Conservation (phyloP, 2,888 invertebrate genomes). For the Nephrotoma appendiculata region DNA sequence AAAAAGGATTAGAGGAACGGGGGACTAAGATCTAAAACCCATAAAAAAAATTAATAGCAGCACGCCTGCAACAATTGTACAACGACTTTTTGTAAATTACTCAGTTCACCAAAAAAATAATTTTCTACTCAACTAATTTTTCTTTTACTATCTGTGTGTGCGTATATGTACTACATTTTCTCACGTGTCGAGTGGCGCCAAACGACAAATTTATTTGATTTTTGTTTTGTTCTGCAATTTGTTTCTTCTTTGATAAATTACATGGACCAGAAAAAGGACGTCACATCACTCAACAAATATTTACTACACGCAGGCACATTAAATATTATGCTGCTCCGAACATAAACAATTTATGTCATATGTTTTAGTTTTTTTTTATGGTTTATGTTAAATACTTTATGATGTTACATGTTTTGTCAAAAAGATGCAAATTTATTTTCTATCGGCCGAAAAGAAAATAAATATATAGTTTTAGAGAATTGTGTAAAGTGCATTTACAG, state of each 20-base stretch:
- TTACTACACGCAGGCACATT: not conserved
- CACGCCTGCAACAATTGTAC: not conserved
- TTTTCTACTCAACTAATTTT: not conserved
- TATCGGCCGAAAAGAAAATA: not conserved
- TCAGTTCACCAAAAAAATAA: not conserved
- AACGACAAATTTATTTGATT: not conserved
- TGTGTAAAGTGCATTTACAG: slow-evolving; percentile 4
- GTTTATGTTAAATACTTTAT: not conserved
- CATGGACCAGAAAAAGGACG: not conserved
- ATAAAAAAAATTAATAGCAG: not conserved
- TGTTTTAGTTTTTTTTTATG: not conserved
- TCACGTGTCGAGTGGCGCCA: slow-evolving; percentile 4
- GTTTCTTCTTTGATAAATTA: not conserved
- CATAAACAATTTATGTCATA: not conserved
- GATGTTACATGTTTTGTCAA: not conserved
- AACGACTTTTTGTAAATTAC: not conserved
- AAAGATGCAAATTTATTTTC: not conserved
- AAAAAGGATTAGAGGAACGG: not conserved
- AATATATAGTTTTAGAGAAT: not conserved
- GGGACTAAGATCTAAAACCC: not conserved
- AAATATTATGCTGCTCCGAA: not conserved
- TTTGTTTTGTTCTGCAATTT: not conserved
- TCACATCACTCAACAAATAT: not conserved
- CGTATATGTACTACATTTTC: not conserved
- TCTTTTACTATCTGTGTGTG: not conserved